Conservation (phyloP, 2,113 vertebrate genomes). For the Bubalus kerabau region DNA sequence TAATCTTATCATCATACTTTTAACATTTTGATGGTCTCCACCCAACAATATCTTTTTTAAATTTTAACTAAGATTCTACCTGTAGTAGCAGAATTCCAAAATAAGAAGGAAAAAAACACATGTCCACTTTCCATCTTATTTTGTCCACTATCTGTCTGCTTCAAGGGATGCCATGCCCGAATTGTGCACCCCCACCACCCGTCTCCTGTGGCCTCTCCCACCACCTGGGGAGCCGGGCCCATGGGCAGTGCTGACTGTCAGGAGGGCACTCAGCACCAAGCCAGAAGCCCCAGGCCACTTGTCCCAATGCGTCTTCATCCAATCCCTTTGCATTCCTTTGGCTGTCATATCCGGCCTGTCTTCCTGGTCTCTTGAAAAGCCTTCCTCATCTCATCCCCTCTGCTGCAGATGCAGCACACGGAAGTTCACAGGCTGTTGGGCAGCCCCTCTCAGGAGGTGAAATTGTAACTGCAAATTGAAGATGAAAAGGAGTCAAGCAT, state of each 20-base stretch:
- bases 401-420: background rate
- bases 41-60: background rate
- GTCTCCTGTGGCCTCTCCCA: background rate
- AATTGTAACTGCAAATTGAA: background rate
- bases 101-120: background rate
- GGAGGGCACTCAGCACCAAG: background rate
- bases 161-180: too few species aligned
- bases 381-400: background rate
- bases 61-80: background rate
- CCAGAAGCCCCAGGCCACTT: background rate
- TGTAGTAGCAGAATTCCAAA: background rate
- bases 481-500: background rate
- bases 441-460: background rate
- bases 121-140: background rate
- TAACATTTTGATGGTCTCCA: background rate
- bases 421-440: fast-evolving
- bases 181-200: background rate
- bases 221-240: background rate
- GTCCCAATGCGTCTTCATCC: background rate
- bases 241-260: background rate
- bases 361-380: background rate
- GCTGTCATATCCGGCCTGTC: background rate
- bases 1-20: background rate
- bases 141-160: background rate
- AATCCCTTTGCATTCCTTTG: background rate